A percentile compares a stretch with the other conserved stretches of the same genome.
Evolutionary conservation across 2,797 vertebrate species (phyloP).

Genomic region (Poecile montanus): DNA sequence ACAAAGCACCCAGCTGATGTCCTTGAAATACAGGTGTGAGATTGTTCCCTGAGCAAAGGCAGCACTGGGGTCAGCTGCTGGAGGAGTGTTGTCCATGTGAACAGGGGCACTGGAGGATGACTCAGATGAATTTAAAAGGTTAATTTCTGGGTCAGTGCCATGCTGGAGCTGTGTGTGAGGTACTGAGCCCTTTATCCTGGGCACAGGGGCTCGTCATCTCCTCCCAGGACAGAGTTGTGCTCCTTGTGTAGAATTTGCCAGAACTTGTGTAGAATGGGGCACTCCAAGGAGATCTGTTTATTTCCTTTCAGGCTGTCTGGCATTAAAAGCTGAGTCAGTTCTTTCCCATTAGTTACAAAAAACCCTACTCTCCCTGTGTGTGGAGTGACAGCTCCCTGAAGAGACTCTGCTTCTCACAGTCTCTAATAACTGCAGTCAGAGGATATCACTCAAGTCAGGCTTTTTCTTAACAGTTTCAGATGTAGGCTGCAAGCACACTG

Average conservation of each 20-base stretch:
- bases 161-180: not conserved
- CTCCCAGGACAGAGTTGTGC: not conserved
- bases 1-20: not conserved
- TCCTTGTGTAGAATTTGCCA: not conserved
- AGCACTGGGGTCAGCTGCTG: accelerated
- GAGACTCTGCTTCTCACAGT: not conserved
- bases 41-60: not conserved
- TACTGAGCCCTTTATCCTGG: not conserved
- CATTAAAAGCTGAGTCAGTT: not conserved
- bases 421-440: not conserved
- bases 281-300: too few species aligned
- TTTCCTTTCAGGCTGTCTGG: not conserved
- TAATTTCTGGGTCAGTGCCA: not conserved
- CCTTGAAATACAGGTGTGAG: not conserved
- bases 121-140: not conserved
- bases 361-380: accelerated
- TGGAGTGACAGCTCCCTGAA: not conserved
- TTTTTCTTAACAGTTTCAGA: not conserved
- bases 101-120: not conserved
- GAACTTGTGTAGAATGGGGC: too few species aligned
- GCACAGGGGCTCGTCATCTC: not conserved
- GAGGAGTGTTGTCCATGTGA: too few species aligned
- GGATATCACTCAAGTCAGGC: not conserved
- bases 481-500: not conserved
- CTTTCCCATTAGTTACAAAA: not conserved